Conservation (phyloP, 2,888 invertebrate species). For the Urechis unicinctus region DNA sequence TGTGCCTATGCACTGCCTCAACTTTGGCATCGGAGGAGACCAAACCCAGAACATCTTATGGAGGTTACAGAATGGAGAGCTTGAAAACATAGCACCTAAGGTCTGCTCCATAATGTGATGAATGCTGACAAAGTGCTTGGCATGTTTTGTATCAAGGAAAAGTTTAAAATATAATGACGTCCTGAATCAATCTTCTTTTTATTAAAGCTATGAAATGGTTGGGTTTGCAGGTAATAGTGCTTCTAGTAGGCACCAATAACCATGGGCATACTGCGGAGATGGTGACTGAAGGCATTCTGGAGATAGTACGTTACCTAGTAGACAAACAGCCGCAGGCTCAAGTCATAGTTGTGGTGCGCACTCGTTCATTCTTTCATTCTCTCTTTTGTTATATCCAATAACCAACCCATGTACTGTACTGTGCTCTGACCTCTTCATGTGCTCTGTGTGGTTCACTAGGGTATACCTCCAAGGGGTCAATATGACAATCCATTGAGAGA, state of each 20-base stretch:
- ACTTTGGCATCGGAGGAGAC: constrained; percentile 84
- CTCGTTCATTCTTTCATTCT: background rate
- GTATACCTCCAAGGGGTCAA: constrained; percentile 80
- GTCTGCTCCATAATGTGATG: constrained; percentile 51
- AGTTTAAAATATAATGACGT: background rate
- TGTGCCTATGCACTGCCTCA: constrained; percentile 84
- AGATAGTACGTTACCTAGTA: constrained; percentile 68
- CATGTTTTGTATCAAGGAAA: too few species aligned
- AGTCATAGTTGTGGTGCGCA: constrained; percentile 76
- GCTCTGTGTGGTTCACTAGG: constrained; percentile 55
- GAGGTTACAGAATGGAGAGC: constrained; percentile 81
- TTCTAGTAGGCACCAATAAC: constrained; percentile 86
- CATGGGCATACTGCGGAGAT: constrained; percentile 72
- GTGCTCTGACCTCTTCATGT: background rate
- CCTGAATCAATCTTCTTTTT: background rate
- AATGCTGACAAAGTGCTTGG: background rate
- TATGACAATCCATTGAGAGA: constrained; percentile 74
- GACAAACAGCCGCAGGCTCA: constrained; percentile 73
- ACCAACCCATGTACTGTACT: background rate
- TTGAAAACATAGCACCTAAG: constrained; percentile 80
- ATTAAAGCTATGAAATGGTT: background rate
- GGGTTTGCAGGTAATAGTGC: constrained; percentile 69
- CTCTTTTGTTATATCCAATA: background rate
- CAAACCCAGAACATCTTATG: constrained; percentile 82
- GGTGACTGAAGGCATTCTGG: constrained; percentile 72